Percentiles rank a stretch among this genome's conserved stretches.
These are phyloP conservation scores for Nephrocerus scutellatus DNA, from an alignment of 2,888 invertebrate genomes.

Conservation along the genomic window DNA sequence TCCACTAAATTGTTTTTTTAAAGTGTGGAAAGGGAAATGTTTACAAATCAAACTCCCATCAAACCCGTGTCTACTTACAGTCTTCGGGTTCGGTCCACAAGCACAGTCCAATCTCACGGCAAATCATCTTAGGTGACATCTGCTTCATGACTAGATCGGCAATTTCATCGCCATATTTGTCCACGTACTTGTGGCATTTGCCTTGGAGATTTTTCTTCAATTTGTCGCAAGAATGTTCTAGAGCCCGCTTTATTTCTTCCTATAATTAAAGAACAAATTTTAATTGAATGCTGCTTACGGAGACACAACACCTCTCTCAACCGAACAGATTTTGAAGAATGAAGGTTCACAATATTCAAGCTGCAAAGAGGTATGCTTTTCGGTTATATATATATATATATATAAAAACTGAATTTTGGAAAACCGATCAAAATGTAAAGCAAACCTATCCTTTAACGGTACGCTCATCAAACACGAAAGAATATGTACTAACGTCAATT, in stretches of 20 bases:
- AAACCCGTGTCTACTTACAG: conserved; percentile 30
- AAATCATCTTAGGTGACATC: conserved; percentile 63
- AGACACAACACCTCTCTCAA: no score
- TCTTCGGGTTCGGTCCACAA: conserved; percentile 33
- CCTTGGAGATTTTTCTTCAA: conserved; percentile 37
- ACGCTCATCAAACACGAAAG: no score
- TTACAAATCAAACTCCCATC: background rate
- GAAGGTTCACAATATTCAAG: no score
- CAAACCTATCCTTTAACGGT: no score
- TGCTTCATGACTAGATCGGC: conserved; percentile 63
- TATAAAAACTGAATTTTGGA: no score
- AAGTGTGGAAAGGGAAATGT: conserved; percentile 7
- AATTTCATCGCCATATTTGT: conserved; percentile 64
- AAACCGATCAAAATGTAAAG: no score
- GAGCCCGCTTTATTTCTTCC: conserved; percentile 37
- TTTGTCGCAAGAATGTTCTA: conserved; percentile 39
- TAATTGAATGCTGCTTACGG: background rate
- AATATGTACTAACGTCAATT: no score
- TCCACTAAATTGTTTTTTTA: conserved; percentile 30
- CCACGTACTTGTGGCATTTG: conserved; percentile 65
- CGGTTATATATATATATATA: no score
- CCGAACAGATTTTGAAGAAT: no score
- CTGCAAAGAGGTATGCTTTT: no score
- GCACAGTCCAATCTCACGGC: conserved; percentile 62
- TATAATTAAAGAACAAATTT: conserved; percentile 14